phyloP scores from a whole-genome alignment of 2,113 vertebrate species.

The Amphiprion percula region DNA sequence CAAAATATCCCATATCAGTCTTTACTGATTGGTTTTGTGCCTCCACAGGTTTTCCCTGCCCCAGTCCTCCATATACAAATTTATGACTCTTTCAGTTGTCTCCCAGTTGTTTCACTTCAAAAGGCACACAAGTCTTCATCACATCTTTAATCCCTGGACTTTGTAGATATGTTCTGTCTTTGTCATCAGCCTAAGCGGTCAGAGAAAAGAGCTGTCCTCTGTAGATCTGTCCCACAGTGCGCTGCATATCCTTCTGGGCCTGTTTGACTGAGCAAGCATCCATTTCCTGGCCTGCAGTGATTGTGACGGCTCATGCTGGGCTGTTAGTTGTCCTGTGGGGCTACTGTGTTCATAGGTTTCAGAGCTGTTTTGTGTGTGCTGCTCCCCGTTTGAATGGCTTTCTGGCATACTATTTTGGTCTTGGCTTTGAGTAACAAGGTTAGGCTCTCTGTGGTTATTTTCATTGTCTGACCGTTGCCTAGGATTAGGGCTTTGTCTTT shows the following conservation, averaged over 20 bases:
- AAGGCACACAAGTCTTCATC: constrained; percentile 23
- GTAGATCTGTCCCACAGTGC: constrained; percentile 66
- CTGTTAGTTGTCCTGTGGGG: constrained; percentile 11
- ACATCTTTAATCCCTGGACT: not conserved
- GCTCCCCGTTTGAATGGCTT: constrained; percentile 11
- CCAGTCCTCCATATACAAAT: not conserved
- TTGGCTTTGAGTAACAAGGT: not conserved
- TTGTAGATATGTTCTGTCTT: not conserved
- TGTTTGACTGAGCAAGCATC: not conserved
- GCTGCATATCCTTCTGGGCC: constrained; percentile 37
- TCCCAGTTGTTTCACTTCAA: not conserved
- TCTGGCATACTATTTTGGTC: constrained; percentile 6
- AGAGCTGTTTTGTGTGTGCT: not conserved
- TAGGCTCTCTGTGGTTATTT: constrained; percentile 10
- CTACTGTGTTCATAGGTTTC: constrained; percentile 30
- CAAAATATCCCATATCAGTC: not conserved
- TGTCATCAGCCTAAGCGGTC: not conserved
- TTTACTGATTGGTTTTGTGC: not conserved
- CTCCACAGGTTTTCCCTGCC: not conserved
- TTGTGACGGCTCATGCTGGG: constrained; percentile 15
- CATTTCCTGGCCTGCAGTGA: constrained; percentile 20
- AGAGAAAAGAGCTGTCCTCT: constrained; percentile 69
- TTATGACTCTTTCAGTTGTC: not conserved
- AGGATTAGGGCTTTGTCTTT: not conserved
- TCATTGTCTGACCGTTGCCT: not conserved